phyloP scores from a whole-genome alignment of 2,113 vertebrate genomes.

The Sceloporus undulatus region DNA sequence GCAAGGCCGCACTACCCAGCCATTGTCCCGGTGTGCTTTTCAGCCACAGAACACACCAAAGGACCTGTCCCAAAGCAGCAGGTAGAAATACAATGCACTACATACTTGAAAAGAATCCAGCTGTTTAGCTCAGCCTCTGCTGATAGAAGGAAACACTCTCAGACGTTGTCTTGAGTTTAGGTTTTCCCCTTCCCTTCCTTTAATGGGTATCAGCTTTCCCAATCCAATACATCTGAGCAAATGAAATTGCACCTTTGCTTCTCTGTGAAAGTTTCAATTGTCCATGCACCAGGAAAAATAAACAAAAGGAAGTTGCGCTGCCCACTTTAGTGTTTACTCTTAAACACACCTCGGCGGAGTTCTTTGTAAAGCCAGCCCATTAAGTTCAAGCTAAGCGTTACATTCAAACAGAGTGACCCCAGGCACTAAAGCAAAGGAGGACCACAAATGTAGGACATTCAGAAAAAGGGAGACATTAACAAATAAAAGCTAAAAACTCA shows the following conservation, averaged over 20 bases:
- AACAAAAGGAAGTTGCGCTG: not conserved
- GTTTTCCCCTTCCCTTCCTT: not conserved
- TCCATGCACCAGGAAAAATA: not conserved
- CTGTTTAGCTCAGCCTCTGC: not conserved
- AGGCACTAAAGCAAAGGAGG: too few species aligned
- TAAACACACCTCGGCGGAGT: not conserved
- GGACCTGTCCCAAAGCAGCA: not conserved
- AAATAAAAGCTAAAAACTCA: too few species aligned
- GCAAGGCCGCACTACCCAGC: too few species aligned
- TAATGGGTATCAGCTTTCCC: not conserved
- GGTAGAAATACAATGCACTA: not conserved
- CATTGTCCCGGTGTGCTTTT: not conserved
- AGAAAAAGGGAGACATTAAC: too few species aligned
- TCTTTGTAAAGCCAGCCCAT: not conserved
- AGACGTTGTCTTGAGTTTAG: not conserved
- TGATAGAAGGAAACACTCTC: accelerated
- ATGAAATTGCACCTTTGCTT: not conserved
- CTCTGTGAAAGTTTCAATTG: not conserved
- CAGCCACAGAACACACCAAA: accelerated
- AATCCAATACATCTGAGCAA: not conserved
- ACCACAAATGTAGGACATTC: too few species aligned
- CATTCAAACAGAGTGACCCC: too few species aligned
- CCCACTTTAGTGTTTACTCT: not conserved
- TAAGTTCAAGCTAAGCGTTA: too few species aligned
- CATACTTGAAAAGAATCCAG: slow-evolving; percentile 24